These are phyloP conservation scores for Basileuterus tristriatus DNA, from an alignment of 2,797 vertebrate genomes.

Conservation along the genomic window DNA sequence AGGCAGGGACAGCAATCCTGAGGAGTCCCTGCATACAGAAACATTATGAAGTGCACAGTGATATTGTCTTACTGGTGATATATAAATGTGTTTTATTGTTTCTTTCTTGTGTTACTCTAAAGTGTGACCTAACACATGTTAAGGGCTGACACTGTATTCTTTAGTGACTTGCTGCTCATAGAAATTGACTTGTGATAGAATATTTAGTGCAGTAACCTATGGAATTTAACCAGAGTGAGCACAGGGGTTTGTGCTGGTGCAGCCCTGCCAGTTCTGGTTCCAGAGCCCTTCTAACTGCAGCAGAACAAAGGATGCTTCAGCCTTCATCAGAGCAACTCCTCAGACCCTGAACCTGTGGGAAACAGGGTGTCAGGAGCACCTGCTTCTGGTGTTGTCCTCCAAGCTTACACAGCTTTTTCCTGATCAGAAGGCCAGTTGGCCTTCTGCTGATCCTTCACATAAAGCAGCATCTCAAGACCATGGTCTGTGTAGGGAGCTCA, in stretches of 20 bases:
- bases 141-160: neutral
- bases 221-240: neutral
- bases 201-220: neutral
- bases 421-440: neutral
- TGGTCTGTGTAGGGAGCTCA: neutral
- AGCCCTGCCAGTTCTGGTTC: neutral
- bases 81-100: neutral
- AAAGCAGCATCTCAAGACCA: neutral
- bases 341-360: neutral
- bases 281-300: neutral
- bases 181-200: neutral
- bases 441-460: neutral
- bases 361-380: accelerated
- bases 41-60: neutral
- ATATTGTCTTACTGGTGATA: neutral
- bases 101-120: neutral
- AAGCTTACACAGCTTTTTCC: neutral
- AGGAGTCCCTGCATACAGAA: neutral
- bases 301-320: accelerated
- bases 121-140: accelerated
- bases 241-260: neutral
- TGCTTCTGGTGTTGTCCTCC: neutral
- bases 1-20: neutral
- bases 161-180: neutral
- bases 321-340: neutral